Evolutionary conservation across 1,140 invertebrate species (phyloP), one percentile per base, ranked within the genome.

Genomic region (Drosophila novamexicana): DNA sequence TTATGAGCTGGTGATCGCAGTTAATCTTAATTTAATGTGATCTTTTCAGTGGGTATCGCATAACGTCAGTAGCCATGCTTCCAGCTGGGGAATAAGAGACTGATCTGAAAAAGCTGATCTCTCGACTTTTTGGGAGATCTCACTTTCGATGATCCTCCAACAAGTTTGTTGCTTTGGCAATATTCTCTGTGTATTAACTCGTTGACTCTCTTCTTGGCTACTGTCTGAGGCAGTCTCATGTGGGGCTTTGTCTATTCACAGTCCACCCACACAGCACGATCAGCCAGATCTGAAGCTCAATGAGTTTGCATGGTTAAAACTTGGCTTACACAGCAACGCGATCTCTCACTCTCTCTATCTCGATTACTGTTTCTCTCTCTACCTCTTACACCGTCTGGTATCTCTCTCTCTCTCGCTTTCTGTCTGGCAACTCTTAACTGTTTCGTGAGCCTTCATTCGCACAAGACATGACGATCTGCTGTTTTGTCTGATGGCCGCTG

Each of bases 381-480:
- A 16, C 45, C 32, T 34, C 14, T 18, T 14, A 45, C 7, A 18
- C 32, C 32, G 18, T 29, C 12, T 34, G n/a, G 16, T 29, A 5
- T 29, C 42, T 34, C 16, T 64, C 18, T 18, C 18, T 18, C 18
- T 47, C 5, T n/a, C n/a, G 29, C 29, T 22, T 32, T 18, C 36
- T 40, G 5, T 36, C 18, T 45, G 16, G 14, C 32, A 56, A 52
- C 50, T 59, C 22, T 61, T 68, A 68, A 67, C 71, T 61, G 64
- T 74, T 74, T 56, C 42, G 64, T 69, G 62, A 69, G 64, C 54
- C 64, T 53, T 58, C 37, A 47, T 65, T 66, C 63, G 49, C 67
- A 70, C 14, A 34, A 54, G 36, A 54, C 52, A 63, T 56, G 42
- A 73, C 42, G 65, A 75, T 73, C 59, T 72, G 66, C 61, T 54